Percentiles rank a stretch among this genome's conserved stretches.
Evolutionary conservation across 2,888 invertebrate species (phyloP).

Genomic region (Actias luna): DNA sequence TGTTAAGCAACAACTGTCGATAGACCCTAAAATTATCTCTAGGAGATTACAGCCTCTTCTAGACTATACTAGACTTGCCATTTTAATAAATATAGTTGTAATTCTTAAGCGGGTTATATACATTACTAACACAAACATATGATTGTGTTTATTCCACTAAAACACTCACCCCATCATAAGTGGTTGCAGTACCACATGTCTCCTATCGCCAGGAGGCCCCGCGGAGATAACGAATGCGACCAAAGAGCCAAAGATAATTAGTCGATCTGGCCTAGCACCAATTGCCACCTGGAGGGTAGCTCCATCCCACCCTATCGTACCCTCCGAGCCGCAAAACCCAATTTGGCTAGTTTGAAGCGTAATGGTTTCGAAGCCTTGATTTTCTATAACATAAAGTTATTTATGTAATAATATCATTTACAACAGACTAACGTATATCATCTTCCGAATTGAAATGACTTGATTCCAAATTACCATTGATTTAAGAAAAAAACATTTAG

Average conservation of each 20-base stretch:
- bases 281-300: conserved; percentile 41
- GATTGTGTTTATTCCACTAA: background rate
- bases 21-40: no score
- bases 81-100: no score
- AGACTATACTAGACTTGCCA: no score
- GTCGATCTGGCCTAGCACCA: conserved; percentile 45
- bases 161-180: conserved; percentile 53
- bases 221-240: conserved; percentile 43
- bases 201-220: conserved; percentile 42
- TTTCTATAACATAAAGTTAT: conserved; percentile 32
- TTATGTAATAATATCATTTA: no score
- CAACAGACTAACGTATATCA: no score
- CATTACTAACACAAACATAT: background rate
- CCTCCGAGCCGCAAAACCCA: conserved; percentile 43
- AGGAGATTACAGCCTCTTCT: no score
- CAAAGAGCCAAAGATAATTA: conserved; percentile 42
- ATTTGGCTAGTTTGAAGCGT: conserved; percentile 55
- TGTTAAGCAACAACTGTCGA: no score
- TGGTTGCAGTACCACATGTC: conserved; percentile 57
- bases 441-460: no score
- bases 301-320: conserved; percentile 49
- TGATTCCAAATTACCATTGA: no score
- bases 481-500: no score
- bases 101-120: no score
- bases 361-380: conserved; percentile 45